Evolutionary conservation across 2,797 vertebrate genomes (phyloP).

Genomic region (Phrynocephalus vlangalii): DNA sequence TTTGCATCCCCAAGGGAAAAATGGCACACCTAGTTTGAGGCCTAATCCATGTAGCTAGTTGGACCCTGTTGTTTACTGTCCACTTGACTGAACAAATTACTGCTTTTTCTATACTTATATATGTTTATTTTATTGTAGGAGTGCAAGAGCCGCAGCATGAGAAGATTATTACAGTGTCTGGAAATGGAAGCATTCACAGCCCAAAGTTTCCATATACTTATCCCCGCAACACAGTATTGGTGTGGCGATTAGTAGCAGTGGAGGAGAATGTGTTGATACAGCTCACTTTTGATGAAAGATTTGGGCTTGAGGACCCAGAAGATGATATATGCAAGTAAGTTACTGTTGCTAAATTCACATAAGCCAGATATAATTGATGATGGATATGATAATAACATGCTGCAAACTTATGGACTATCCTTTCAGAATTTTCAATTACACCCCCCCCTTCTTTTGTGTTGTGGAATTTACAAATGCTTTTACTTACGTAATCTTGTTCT

Average conservation of each 20-base stretch:
- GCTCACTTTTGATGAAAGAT: conserved; percentile 92
- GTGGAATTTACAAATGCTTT: background rate
- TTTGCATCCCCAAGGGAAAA: background rate
- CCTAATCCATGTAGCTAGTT: background rate
- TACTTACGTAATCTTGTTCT: too few relatives aligned
- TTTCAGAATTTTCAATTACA: background rate
- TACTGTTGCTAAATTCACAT: background rate
- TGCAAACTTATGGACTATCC: background rate
- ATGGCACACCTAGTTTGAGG: background rate
- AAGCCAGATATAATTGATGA: background rate
- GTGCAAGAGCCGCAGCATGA: conserved; percentile 95
- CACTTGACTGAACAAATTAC: background rate
- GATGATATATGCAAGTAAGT: conserved; percentile 98
- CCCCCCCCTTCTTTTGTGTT: background rate
- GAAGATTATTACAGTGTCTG: conserved; percentile 90
- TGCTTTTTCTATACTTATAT: conserved; percentile 33
- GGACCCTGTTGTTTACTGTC: background rate
- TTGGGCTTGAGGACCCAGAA: conserved; percentile 97
- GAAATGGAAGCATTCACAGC: conserved; percentile 92
- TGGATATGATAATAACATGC: background rate
- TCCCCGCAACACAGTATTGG: conserved; percentile 88
- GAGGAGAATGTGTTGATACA: conserved; percentile 90
- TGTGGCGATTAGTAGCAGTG: conserved; percentile 91
- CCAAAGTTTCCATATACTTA: conserved; percentile 93
- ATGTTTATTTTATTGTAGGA: conserved; percentile 80